These are phyloP conservation scores for Porites divaricata DNA, from an alignment of 92 coral and sea anemone species.

Conservation along the genomic window DNA sequence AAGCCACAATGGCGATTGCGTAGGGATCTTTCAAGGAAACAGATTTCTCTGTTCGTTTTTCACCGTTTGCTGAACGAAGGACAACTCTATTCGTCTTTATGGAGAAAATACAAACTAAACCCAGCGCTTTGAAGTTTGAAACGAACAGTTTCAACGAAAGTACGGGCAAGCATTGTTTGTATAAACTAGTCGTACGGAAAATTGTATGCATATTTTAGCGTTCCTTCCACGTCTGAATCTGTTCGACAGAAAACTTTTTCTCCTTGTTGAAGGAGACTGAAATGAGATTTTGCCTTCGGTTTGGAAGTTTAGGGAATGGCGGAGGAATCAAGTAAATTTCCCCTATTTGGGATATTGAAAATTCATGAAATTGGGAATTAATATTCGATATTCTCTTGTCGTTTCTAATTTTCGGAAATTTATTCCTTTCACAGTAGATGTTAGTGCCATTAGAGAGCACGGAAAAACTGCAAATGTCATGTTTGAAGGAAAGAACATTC, in stretches of 20 bases:
- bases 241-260: constrained; percentile 53
- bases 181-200: constrained; percentile 98
- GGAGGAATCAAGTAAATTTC: constrained; percentile 83
- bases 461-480: constrained; percentile 75
- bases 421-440: constrained; percentile 86
- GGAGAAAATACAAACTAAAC: constrained; percentile 83
- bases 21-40: constrained; percentile 48
- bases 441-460: constrained; percentile 82
- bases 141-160: constrained; percentile 84
- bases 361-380: constrained; percentile 67
- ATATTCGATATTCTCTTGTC: constrained; percentile 79
- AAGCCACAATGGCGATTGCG: constrained; percentile 93
- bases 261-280: constrained; percentile 21
- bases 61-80: constrained; percentile 40
- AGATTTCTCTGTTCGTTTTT: constrained; percentile 32
- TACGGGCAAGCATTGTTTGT: constrained; percentile 96
- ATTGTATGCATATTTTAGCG: constrained; percentile 99
- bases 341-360: constrained; percentile 67
- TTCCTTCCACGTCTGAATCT: constrained; percentile 79
- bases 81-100: constrained; percentile 58
- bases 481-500: constrained; percentile 99
- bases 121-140: constrained; percentile 78
- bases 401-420: constrained; percentile 69
- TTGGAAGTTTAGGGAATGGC: constrained; percentile 71
- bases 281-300: constrained; percentile 30